Conservation (phyloP, 2,888 invertebrate genomes). For the Cheilosia grossa region DNA sequence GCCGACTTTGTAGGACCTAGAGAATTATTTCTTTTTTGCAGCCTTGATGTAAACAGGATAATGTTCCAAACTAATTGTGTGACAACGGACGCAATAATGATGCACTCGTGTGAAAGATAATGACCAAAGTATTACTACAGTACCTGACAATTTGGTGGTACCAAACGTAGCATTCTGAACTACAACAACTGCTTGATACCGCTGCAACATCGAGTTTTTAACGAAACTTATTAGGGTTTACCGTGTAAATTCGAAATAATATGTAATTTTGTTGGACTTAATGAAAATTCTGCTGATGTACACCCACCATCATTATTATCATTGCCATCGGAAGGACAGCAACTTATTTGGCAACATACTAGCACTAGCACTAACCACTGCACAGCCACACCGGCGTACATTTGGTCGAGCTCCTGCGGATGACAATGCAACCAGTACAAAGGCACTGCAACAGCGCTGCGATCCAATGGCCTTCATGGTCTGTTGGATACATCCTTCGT, state of each 20-base stretch:
- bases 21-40: no score
- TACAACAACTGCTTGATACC: not conserved
- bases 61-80: no score
- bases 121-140: not conserved
- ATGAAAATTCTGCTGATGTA: constrained; percentile 25
- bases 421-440: constrained; percentile 12
- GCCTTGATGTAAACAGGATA: no score
- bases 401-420: constrained; percentile 42
- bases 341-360: constrained; percentile 8
- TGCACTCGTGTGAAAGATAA: not conserved
- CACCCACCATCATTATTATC: not conserved
- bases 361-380: not conserved
- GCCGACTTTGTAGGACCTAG: no score
- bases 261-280: constrained; percentile 16
- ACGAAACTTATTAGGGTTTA: not conserved
- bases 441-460: not conserved
- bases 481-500: constrained; percentile 46
- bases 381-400: not conserved
- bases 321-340: constrained; percentile 19
- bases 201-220: not conserved
- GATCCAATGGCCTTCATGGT: constrained; percentile 43
- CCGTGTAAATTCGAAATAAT: not conserved
- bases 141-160: not conserved
- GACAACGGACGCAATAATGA: not conserved
- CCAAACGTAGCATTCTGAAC: constrained; percentile 22